phyloP scores from a whole-genome alignment of 2,113 vertebrate genomes.

The Ploceus nigricollis region DNA sequence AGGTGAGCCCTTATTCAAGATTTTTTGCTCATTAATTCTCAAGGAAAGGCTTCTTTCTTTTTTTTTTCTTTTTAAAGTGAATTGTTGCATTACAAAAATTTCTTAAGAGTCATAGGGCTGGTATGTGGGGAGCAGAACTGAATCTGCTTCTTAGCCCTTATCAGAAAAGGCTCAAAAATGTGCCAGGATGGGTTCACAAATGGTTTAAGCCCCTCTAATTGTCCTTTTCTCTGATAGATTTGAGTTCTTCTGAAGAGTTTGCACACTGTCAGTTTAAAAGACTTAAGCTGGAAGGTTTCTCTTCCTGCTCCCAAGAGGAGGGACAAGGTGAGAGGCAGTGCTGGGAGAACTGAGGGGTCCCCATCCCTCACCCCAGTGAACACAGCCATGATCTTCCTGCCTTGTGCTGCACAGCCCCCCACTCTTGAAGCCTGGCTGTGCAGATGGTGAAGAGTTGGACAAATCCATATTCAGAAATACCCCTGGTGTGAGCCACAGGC shows the following conservation, averaged over 20 bases:
- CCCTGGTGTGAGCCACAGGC: neutral
- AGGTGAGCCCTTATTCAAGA: neutral
- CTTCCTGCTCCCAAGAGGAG: neutral
- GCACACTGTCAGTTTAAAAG: neutral
- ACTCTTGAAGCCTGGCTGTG: neutral
- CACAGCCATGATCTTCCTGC: neutral
- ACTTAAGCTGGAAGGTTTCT: neutral
- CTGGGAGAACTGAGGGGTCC: neutral
- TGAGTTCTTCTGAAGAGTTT: neutral
- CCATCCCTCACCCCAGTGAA: neutral
- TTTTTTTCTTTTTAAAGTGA: neutral
- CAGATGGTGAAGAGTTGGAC: accelerated
- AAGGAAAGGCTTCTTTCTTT: neutral
- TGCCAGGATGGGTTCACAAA: neutral
- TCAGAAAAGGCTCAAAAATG: neutral
- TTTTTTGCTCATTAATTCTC: neutral
- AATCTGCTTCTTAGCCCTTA: neutral
- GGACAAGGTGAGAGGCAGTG: neutral
- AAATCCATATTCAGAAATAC: neutral
- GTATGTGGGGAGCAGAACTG: neutral
- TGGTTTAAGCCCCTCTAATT: neutral
- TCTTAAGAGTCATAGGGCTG: neutral
- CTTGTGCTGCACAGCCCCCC: accelerated
- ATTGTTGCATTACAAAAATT: neutral
- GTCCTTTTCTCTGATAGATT: neutral